Percentiles rank a stretch among this genome's conserved stretches.
Evolutionary conservation across 2,113 vertebrate genomes (phyloP).

Genomic region (Pavo muticus): DNA sequence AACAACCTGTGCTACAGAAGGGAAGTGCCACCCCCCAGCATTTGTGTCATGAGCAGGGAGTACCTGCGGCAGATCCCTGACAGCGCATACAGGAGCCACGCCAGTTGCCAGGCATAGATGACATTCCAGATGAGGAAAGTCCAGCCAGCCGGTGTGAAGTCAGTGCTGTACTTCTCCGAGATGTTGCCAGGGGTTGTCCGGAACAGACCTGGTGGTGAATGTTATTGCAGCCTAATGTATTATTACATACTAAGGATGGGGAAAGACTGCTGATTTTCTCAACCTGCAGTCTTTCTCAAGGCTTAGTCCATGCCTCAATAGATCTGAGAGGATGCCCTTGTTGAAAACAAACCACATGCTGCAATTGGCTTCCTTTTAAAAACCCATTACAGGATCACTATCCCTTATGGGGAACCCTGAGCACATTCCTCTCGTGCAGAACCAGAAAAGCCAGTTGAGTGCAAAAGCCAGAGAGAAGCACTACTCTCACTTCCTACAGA

Average conservation of each 20-base stretch:
- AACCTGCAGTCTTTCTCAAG: background rate
- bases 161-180: slow-evolving; percentile 49
- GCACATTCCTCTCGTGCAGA: slow-evolving; percentile 12
- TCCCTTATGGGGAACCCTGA: background rate
- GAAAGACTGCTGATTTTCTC: background rate
- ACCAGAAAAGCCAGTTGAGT: slow-evolving; percentile 28
- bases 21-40: background rate
- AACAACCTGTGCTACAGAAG: background rate
- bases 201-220: slow-evolving; percentile 56
- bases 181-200: slow-evolving; percentile 68
- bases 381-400: slow-evolving; percentile 8
- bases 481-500: background rate
- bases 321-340: background rate
- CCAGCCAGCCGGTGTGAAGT: slow-evolving; percentile 66
- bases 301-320: background rate
- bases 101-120: slow-evolving; percentile 66
- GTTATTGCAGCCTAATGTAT: slow-evolving; percentile 11
- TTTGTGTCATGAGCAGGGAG: background rate
- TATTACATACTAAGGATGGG: background rate
- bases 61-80: slow-evolving; percentile 65
- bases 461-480: background rate
- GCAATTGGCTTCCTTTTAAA: slow-evolving; percentile 3
- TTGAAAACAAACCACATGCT: background rate
- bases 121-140: slow-evolving; percentile 73
- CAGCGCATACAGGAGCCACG: slow-evolving; percentile 53